These are phyloP conservation scores for Novumbra hubbsi DNA, from an alignment of 2,797 vertebrate species.

Conservation along the genomic window DNA sequence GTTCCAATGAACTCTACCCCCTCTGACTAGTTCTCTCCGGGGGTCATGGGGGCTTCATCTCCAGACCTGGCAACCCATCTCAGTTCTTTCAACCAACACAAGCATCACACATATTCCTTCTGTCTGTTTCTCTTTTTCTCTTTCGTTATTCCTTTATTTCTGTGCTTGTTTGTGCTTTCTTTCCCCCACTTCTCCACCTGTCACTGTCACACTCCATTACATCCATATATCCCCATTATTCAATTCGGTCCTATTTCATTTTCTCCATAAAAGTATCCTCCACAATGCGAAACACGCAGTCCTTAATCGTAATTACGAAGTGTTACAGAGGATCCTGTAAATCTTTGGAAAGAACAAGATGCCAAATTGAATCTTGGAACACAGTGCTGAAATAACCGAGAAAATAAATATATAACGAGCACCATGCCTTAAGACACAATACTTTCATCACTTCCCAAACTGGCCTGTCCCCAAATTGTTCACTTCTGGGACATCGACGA, in stretches of 20 bases:
- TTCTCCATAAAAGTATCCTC: background rate
- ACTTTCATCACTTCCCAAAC: too few species aligned
- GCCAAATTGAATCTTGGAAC: too few species aligned
- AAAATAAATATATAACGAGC: too few species aligned
- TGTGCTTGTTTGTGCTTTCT: too few species aligned
- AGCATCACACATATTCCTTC: background rate
- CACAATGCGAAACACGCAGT: background rate
- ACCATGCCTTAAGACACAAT: too few species aligned
- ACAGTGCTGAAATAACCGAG: too few species aligned
- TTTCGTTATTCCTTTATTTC: background rate
- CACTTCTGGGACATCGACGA: too few species aligned
- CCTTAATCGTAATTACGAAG: too few species aligned
- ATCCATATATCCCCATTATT: background rate
- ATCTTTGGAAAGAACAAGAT: too few species aligned
- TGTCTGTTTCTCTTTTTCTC: background rate
- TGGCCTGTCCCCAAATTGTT: too few species aligned
- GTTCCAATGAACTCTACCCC: slow-evolving; percentile 38
- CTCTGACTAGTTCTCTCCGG: slow-evolving; percentile 25
- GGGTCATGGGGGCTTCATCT: slow-evolving; percentile 18
- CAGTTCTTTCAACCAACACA: background rate
- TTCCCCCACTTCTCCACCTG: background rate
- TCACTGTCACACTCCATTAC: background rate
- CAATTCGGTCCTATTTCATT: background rate
- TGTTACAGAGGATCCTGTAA: too few species aligned
- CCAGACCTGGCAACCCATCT: slow-evolving; percentile 35